These are phyloP conservation scores for Bettongia penicillata DNA, from an alignment of 2,113 vertebrate species.

Conservation along the genomic window DNA sequence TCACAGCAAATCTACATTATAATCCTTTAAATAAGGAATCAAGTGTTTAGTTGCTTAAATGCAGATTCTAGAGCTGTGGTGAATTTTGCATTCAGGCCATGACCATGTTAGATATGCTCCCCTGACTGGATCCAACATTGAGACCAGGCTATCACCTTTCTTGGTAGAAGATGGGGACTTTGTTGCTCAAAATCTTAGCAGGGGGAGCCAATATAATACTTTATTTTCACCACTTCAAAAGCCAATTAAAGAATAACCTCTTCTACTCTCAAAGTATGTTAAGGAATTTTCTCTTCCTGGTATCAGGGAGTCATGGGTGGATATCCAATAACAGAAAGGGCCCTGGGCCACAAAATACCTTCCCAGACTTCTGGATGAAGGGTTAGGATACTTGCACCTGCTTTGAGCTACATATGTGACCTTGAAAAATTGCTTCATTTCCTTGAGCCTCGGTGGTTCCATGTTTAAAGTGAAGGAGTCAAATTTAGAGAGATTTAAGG, in stretches of 20 bases:
- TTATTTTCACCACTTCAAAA: conserved; percentile 33
- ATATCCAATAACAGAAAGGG: not conserved
- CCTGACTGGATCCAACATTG: conserved; percentile 67
- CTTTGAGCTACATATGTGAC: not conserved
- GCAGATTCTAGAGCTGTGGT: conserved; percentile 73
- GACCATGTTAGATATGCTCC: conserved; percentile 58
- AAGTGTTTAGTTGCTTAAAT: conserved; percentile 67
- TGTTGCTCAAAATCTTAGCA: conserved; percentile 74
- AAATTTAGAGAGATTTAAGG: not conserved
- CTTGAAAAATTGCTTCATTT: not conserved
- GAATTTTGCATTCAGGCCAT: conserved; percentile 64
- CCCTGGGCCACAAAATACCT: not conserved
- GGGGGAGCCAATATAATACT: conserved; percentile 66
- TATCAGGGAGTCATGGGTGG: not conserved
- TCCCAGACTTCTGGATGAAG: not conserved
- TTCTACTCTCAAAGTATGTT: conserved; percentile 42
- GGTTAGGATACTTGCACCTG: not conserved
- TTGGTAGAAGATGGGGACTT: conserved; percentile 67
- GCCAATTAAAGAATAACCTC: conserved; percentile 58
- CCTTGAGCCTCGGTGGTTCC: not conserved
- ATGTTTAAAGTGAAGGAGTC: not conserved
- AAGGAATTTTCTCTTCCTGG: conserved; percentile 40
- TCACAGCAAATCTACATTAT: conserved; percentile 27
- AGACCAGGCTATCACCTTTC: conserved; percentile 62
- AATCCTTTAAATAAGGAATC: conserved; percentile 70